Base-by-base conservation (phyloP, 2,113 vertebrate species). In the Fulica atra region DNA sequence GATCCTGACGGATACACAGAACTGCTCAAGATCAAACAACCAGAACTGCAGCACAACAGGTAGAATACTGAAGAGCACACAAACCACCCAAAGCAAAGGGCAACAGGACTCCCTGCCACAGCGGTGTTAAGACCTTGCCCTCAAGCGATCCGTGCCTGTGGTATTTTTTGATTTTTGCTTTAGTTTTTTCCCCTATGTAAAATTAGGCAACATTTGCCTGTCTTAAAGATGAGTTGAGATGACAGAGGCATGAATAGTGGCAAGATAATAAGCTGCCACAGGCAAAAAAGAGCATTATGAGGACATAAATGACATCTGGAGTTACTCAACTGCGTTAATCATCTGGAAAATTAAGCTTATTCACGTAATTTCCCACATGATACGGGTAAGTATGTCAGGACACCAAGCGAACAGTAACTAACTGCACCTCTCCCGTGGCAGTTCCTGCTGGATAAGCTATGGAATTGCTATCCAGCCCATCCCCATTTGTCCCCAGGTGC, bases 321-420 rank as follows among this genome's bases (percentile, higher is more conserved):
- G 51, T 28, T 78, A 36, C 33, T 61, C 51, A 70, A 18, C 11
- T 26, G 17, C 9, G 33, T 36, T 46, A 65, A 73, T n/a, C 26
- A 54, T 4, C 16, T 8, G 3, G 25, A 40, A 73, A 61, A 86
- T 20, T 24, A 11, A 60, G 38, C 57, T 83, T 15, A 44, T 36
- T 60, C 33, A 7, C 28, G 15, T 21, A 9, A n/a, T 44, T 29
- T 64, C 66, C 60, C 50, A 44, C 48, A 44, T 0, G 5, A 10
- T 1, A 2, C 17, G 38, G 11, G 16, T 4, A 17, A 24, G 36
- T 10, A 33, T 0, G 1, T 33, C 42, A 38, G 20, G 51, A 53
- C 13, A 40, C 33, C 0, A 2, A 53, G 29, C 0, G 0, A 74
- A 40, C 0, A 13, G 42, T 2, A 33, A 50, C 16, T 29, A 42